A percentile compares a stretch with the other conserved stretches of the same genome.
phyloP scores from a whole-genome alignment of 2,888 invertebrate species.

The Coenonympha arcania region DNA sequence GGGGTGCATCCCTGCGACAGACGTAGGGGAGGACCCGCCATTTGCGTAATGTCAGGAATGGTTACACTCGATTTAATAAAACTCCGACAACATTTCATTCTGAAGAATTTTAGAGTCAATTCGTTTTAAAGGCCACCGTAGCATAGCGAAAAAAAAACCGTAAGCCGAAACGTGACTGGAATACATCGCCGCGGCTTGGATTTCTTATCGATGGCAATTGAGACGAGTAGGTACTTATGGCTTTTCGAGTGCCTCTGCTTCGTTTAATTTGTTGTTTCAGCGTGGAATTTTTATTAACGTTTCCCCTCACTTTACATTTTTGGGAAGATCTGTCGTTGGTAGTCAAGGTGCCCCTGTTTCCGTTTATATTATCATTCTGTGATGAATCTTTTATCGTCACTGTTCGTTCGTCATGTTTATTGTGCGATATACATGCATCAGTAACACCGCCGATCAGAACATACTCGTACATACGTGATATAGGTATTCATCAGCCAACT shows the following conservation, averaged over 20 bases:
- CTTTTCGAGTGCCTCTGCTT: conserved; percentile 74
- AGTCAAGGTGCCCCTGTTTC: conserved; percentile 10
- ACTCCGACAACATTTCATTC: conserved; percentile 72
- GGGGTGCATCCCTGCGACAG: conserved; percentile 74
- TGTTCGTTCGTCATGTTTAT: not conserved
- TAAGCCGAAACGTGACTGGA: conserved; percentile 71
- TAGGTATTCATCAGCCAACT: not conserved
- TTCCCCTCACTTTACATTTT: conserved; percentile 68
- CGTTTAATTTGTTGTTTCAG: conserved; percentile 75
- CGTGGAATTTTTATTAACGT: conserved; percentile 73
- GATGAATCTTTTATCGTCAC: not conserved
- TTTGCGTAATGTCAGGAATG: conserved; percentile 74
- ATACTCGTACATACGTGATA: not conserved
- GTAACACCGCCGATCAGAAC: not conserved
- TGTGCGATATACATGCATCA: not conserved
- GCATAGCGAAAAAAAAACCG: conserved; percentile 71
- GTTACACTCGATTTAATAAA: conserved; percentile 75
- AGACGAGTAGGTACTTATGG: conserved; percentile 73
- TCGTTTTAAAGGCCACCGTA: conserved; percentile 70
- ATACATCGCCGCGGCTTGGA: conserved; percentile 72
- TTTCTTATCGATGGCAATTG: conserved; percentile 74
- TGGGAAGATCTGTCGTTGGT: conserved; percentile 28
- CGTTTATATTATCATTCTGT: conserved; percentile 1
- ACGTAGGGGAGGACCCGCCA: conserved; percentile 73
- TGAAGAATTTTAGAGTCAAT: conserved; percentile 74